A percentile compares a stretch with the other conserved stretches of the same genome.
Conservation (phyloP, 2,888 invertebrate species). For the Temnothorax ravouxi region DNA sequence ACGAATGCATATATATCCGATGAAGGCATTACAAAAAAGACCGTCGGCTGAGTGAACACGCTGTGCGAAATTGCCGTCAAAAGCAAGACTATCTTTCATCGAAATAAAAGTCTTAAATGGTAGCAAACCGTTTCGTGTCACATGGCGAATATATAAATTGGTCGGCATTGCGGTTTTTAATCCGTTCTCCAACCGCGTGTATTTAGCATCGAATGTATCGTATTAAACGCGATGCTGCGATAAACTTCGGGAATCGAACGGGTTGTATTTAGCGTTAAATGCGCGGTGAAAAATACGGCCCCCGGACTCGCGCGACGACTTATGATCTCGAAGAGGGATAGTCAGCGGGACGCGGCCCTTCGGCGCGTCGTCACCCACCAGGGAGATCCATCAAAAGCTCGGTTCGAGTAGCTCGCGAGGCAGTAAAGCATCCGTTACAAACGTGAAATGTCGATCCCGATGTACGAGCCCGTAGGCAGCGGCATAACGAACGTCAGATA, state of each 20-base stretch:
- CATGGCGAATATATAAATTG: slow-evolving; percentile 7
- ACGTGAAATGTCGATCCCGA: slow-evolving; percentile 64
- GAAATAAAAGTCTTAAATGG: background rate
- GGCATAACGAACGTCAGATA: slow-evolving; percentile 83
- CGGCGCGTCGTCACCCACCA: slow-evolving; percentile 40
- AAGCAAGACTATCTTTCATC: slow-evolving; percentile 2
- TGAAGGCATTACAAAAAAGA: slow-evolving; percentile 68
- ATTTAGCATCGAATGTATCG: slow-evolving; percentile 4
- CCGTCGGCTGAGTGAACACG: slow-evolving; percentile 61
- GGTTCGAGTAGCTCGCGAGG: slow-evolving; percentile 58
- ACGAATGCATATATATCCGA: slow-evolving; percentile 55
- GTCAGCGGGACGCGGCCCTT: slow-evolving; percentile 58
- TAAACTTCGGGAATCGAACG: slow-evolving; percentile 3
- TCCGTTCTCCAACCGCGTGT: background rate
- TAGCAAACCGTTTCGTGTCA: background rate
- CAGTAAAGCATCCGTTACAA: slow-evolving; percentile 78
- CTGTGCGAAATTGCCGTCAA: slow-evolving; percentile 35
- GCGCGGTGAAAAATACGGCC: slow-evolving; percentile 35
- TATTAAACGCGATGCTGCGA: background rate
- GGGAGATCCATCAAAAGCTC: slow-evolving; percentile 61
- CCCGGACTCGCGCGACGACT: slow-evolving; percentile 34
- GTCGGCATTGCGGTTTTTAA: background rate
- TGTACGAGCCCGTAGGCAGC: slow-evolving; percentile 62
- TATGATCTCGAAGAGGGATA: slow-evolving; percentile 34
- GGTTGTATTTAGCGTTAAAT: slow-evolving; percentile 30